A percentile compares a stretch with the other conserved stretches of the same genome.
Evolutionary conservation across 2,888 invertebrate species (phyloP).

Genomic region (Drosophila merina): DNA sequence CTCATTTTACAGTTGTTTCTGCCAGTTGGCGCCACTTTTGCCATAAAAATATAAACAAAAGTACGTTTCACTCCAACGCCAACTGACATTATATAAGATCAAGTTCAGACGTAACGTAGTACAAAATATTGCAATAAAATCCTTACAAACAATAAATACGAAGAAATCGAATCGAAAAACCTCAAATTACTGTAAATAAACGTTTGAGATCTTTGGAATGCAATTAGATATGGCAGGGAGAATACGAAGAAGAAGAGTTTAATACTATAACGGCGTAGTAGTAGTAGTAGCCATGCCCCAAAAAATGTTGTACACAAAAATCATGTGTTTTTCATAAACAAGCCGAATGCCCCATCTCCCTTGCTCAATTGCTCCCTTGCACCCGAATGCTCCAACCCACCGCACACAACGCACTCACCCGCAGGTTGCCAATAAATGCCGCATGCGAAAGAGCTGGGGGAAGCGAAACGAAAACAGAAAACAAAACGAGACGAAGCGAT

Average conservation of each 20-base stretch:
- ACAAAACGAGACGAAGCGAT: constrained; percentile 54
- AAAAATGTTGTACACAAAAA: constrained; percentile 56
- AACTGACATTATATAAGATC: constrained; percentile 27
- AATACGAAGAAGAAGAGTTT: neutral
- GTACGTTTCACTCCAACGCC: constrained; percentile 2
- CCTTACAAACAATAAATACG: neutral
- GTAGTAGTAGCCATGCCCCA: constrained; percentile 29
- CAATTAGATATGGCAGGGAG: neutral
- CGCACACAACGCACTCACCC: constrained; percentile 39
- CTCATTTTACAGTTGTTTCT: constrained; percentile 20
- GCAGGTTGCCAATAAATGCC: constrained; percentile 72
- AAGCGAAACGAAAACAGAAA: constrained; percentile 38
- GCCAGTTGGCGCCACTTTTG: constrained; percentile 66
- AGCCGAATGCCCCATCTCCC: constrained; percentile 14
- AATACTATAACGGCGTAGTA: constrained; percentile 19
- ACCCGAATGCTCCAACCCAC: neutral
- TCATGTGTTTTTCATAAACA: constrained; percentile 80
- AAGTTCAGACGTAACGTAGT: constrained; percentile 6
- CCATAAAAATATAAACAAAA: constrained; percentile 71
- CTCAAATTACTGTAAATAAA: neutral
- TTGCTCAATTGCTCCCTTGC: neutral
- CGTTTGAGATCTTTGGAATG: neutral
- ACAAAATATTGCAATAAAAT: no score
- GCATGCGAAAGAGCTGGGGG: constrained; percentile 53
- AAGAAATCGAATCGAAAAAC: neutral